A percentile compares a stretch with the other conserved stretches of the same genome.
Conservation (phyloP, 2,797 vertebrate species). For the Schizopygopsis pylzovi region DNA sequence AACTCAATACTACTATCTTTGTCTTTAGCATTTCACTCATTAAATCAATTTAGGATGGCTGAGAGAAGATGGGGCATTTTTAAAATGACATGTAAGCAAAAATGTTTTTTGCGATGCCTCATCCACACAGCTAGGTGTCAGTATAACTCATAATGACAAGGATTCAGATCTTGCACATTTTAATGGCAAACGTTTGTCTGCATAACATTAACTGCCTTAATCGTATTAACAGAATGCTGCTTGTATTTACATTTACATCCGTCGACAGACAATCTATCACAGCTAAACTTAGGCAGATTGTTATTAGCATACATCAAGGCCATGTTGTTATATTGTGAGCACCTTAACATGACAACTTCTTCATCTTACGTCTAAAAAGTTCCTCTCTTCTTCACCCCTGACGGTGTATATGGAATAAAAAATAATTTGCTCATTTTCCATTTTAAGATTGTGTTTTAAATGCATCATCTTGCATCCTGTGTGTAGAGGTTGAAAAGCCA, state of each 20-base stretch:
- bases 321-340: neutral
- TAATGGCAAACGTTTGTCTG: neutral
- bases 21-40: neutral
- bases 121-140: slow-evolving; percentile 14
- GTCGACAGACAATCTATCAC: neutral
- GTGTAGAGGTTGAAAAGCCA: neutral
- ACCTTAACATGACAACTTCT: slow-evolving; percentile 2
- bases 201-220: neutral
- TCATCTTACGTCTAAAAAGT: neutral
- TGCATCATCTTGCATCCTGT: neutral
- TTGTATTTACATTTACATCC: neutral
- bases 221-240: neutral
- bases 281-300: neutral
- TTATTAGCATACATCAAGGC: neutral
- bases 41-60: neutral
- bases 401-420: neutral
- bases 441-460: slow-evolving; percentile 15
- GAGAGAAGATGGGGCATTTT: neutral
- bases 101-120: neutral
- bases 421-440: neutral
- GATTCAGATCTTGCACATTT: neutral
- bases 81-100: neutral
- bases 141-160: neutral
- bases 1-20: neutral
- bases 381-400: neutral